These are phyloP conservation scores for Priocnemis perturbator DNA, from an alignment of 2,888 invertebrate species.

Conservation along the genomic window DNA sequence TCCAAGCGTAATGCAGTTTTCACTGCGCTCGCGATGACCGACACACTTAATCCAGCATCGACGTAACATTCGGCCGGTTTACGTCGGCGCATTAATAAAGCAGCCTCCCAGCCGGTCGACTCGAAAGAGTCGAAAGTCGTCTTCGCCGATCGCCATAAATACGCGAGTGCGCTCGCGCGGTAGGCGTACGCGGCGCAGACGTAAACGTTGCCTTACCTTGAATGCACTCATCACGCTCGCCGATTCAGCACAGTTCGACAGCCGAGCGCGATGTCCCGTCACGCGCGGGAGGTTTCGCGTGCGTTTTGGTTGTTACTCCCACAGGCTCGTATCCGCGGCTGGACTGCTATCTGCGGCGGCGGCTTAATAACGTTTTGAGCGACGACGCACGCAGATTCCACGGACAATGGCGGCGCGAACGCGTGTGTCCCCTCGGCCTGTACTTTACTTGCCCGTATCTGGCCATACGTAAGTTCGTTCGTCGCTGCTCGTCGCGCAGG, in stretches of 20 bases:
- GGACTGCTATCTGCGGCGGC: constrained; percentile 44
- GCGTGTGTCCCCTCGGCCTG: background rate
- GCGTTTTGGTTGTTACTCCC: constrained; percentile 59
- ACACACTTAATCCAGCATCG: no score
- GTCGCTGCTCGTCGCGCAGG: constrained; percentile 21
- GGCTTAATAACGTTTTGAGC: constrained; percentile 54
- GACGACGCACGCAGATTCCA: constrained; percentile 41
- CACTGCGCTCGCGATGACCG: no score
- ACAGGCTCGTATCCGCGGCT: constrained; percentile 52
- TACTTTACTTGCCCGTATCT: no score
- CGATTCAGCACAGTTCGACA: constrained; percentile 52
- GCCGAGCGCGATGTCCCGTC: constrained; percentile 55
- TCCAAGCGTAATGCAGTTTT: no score
- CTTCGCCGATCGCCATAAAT: background rate
- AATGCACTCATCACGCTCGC: constrained; percentile 39
- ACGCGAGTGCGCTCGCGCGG: background rate
- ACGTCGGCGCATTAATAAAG: no score
- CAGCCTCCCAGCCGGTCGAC: background rate
- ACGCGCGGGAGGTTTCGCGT: constrained; percentile 56
- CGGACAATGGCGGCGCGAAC: constrained; percentile 12
- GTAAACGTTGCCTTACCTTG: constrained; percentile 42
- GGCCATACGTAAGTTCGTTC: no score
- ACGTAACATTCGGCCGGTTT: no score
- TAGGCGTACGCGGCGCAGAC: no score
- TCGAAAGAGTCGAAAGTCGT: background rate